A percentile compares a stretch with the other conserved stretches of the same genome.
Evolutionary conservation across 2,797 vertebrate genomes (phyloP).

Genomic region (Hydrocynus forskahlii): DNA sequence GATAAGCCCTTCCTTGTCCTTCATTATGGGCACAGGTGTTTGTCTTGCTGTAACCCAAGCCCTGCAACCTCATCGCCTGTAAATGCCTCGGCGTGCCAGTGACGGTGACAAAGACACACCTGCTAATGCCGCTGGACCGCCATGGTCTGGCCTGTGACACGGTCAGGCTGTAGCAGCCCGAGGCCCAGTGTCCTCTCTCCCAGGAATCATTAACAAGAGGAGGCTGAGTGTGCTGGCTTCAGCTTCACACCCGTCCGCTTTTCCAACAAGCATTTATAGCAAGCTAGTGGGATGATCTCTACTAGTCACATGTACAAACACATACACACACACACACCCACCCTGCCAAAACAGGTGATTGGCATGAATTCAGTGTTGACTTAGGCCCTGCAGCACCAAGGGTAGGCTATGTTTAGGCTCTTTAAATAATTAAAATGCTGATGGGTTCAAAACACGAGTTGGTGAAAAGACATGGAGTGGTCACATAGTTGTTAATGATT

Average conservation of each 20-base stretch:
- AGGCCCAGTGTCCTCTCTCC: slow-evolving; percentile 54
- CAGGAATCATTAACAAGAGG: slow-evolving; percentile 54
- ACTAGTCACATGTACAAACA: slow-evolving; percentile 21
- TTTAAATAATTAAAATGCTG: slow-evolving; percentile 48
- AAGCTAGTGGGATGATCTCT: slow-evolving; percentile 48
- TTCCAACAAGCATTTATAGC: slow-evolving; percentile 56
- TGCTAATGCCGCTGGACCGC: slow-evolving; percentile 59
- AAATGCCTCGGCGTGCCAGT: slow-evolving; percentile 58
- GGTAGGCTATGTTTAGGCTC: slow-evolving; percentile 16
- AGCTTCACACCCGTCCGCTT: slow-evolving; percentile 53
- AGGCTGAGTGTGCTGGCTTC: slow-evolving; percentile 48
- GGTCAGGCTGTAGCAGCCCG: slow-evolving; percentile 36
- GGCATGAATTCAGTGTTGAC: slow-evolving; percentile 26
- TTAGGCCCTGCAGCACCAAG: slow-evolving; percentile 11
- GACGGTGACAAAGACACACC: slow-evolving; percentile 58
- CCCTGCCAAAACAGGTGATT: slow-evolving; percentile 26
- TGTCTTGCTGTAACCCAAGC: slow-evolving; percentile 50
- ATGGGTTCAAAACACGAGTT: slow-evolving; percentile 1
- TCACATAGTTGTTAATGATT: background rate
- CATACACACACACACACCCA: slow-evolving; percentile 4
- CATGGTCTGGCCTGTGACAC: slow-evolving; percentile 41
- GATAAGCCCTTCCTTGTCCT: slow-evolving; percentile 33
- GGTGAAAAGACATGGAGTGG: background rate
- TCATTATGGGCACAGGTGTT: slow-evolving; percentile 54
- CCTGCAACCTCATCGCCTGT: slow-evolving; percentile 53